phyloP scores from a whole-genome alignment of 2,888 invertebrate genomes.

The Ctena decussata region DNA sequence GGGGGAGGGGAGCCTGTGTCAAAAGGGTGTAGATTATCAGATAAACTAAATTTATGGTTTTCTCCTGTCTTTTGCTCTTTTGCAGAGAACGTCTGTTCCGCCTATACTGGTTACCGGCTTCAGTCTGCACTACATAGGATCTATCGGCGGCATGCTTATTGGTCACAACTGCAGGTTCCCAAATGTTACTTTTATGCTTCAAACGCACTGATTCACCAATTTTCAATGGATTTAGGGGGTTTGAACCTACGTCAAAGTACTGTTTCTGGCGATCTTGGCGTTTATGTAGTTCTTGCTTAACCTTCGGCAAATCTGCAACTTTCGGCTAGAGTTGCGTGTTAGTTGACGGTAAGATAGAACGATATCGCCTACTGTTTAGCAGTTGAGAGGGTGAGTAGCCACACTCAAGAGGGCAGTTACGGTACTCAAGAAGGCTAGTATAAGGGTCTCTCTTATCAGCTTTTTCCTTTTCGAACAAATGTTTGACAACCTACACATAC shows the following conservation, averaged over 20 bases:
- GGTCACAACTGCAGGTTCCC: slow-evolving; percentile 5
- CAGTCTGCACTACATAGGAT: slow-evolving; percentile 5
- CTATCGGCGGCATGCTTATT: slow-evolving; percentile 2
- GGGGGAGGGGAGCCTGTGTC: background rate
- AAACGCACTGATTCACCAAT: background rate
- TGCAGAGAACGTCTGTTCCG: slow-evolving; percentile 7
- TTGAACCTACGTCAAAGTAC: background rate
- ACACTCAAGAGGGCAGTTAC: no score
- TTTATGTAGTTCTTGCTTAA: background rate
- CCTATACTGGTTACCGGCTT: slow-evolving; percentile 11
- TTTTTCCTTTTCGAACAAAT: no score
- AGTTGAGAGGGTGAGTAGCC: slow-evolving; percentile 55
- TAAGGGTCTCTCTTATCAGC: no score
- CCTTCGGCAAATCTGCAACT: background rate
- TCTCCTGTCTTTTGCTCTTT: slow-evolving; percentile 13
- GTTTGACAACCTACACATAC: no score
- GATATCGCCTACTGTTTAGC: slow-evolving; percentile 36
- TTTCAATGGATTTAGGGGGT: background rate
- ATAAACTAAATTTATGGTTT: background rate
- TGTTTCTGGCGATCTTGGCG: slow-evolving; percentile 16
- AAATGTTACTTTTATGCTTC: background rate
- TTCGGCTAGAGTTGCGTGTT: background rate
- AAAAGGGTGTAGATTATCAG: background rate
- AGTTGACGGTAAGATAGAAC: slow-evolving; percentile 30
- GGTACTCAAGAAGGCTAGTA: no score